phyloP scores from a whole-genome alignment of 2,797 vertebrate species.

The Liparis tanakae region DNA sequence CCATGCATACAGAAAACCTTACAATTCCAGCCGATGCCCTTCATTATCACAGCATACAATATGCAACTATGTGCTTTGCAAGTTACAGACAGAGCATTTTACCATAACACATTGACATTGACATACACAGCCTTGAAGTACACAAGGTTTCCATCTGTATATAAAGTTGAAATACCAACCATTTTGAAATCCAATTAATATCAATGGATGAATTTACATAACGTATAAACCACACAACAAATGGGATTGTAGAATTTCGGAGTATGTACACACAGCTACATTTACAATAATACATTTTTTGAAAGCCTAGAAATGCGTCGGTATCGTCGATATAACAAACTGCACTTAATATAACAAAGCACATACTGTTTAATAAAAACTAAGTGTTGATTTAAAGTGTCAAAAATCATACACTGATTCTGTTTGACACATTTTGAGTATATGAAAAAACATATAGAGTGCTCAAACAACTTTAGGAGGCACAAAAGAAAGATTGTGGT shows the following conservation, averaged over 20 bases:
- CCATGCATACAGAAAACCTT: constrained; percentile 70
- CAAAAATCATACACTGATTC: constrained; percentile 43
- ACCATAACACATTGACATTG: constrained; percentile 58
- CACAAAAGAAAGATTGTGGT: constrained; percentile 23
- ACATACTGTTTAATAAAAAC: constrained; percentile 61
- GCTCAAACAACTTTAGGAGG: constrained; percentile 42
- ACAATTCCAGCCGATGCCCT: constrained; percentile 63
- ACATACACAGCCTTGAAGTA: constrained; percentile 46
- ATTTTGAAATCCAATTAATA: constrained; percentile 62
- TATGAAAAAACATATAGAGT: constrained; percentile 46
- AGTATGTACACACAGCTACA: constrained; percentile 83
- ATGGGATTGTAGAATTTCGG: constrained; percentile 66
- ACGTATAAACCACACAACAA: constrained; percentile 74
- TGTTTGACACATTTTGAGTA: constrained; percentile 63
- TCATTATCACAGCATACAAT: constrained; percentile 65
- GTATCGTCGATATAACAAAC: constrained; percentile 71
- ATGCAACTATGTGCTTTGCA: constrained; percentile 64
- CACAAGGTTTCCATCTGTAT: constrained; percentile 51
- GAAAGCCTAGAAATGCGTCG: constrained; percentile 70
- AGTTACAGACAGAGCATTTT: constrained; percentile 55
- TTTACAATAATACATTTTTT: constrained; percentile 82
- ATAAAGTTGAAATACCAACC: constrained; percentile 57
- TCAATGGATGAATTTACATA: constrained; percentile 67
- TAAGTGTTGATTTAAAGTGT: constrained; percentile 56
- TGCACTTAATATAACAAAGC: constrained; percentile 79